Base-by-base conservation (phyloP, 2,797 vertebrate species). In the Coracias cyanogaster region DNA sequence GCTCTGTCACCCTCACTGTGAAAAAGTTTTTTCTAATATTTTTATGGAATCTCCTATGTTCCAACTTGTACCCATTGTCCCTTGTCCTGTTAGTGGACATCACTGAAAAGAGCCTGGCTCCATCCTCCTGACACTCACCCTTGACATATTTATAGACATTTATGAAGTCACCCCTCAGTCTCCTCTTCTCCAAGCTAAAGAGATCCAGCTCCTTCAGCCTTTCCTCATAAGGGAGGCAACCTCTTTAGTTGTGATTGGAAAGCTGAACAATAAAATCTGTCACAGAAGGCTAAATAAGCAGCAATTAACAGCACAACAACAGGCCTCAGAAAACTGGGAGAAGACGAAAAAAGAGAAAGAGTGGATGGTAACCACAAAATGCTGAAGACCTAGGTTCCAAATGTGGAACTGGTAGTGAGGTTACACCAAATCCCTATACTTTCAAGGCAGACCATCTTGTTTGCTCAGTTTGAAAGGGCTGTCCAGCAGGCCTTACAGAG, bases 381-480 rank as follows among this genome's bases (percentile, higher is more conserved):
- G 21, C 15, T 71, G 25, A 60, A 80, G 24, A 54, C 9, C 12
- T 49, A 24, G 6, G 16, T 65, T 65, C 31, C n/a, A 70, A 28
- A 74, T 11, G 19, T 21, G 33, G 57, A 39, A 31, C 7, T 0
- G 0, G 35, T 31, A 37, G 6, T 22, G 24, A 60, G 45, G 17
- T 58, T 46, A 43, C 0, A 1, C 16, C 15, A 37, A 46, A 15
- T 41, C 26, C 16, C 19, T 2, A 1, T 48, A 9, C 11, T 65
- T 66, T 35, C 31, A 71, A 70, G 26, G 22, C 16, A 52, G 28
- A 29, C 26, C 51, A 52, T 15, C 51, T 52, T 52, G 28, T 11
- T 52, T 52, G 28, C 51, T 29, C 14, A 8, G 28, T 52, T 52
- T 52, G 28, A 52, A 52, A 52, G 28, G 48, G 48, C 48, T 49